phyloP scores from a whole-genome alignment of 2,797 vertebrate genomes.

The Buphagus erythrorhynchus region DNA sequence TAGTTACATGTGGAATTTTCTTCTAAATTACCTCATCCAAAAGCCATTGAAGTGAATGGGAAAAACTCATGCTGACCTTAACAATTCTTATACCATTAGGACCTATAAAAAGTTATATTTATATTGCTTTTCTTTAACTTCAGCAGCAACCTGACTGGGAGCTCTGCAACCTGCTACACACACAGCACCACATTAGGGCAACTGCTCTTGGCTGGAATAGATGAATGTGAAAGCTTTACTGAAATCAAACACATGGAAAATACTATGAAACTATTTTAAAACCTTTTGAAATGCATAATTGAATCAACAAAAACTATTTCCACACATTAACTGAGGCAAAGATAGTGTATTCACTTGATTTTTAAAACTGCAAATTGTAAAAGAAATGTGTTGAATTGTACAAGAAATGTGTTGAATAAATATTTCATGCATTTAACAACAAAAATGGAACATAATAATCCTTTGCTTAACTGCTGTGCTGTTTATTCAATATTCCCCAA shows the following conservation, averaged over 20 bases:
- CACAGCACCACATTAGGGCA: neutral
- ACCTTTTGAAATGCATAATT: neutral
- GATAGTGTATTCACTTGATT: neutral
- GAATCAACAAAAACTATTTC: neutral
- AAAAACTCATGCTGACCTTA: neutral
- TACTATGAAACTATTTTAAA: neutral
- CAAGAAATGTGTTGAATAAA: neutral
- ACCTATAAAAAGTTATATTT: neutral
- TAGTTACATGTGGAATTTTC: neutral
- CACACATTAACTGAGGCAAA: neutral
- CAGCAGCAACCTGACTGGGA: neutral
- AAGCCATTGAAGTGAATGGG: neutral
- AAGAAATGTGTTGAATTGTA: neutral
- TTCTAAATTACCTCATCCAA: conserved; percentile 19
- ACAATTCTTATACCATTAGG: neutral
- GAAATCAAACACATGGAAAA: neutral
- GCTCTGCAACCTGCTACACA: neutral
- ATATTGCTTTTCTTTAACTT: neutral
- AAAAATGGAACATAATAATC: neutral
- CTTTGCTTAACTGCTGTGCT: neutral
- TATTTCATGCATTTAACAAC: neutral
- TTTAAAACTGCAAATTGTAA: neutral
- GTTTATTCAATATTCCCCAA: neutral
- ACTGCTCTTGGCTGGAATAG: neutral
- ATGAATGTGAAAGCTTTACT: neutral